These are phyloP conservation scores for Clytia hemisphaerica DNA, from an alignment of 30 jellyfish, hydroid and myxozoan species.

Conservation along the genomic window DNA sequence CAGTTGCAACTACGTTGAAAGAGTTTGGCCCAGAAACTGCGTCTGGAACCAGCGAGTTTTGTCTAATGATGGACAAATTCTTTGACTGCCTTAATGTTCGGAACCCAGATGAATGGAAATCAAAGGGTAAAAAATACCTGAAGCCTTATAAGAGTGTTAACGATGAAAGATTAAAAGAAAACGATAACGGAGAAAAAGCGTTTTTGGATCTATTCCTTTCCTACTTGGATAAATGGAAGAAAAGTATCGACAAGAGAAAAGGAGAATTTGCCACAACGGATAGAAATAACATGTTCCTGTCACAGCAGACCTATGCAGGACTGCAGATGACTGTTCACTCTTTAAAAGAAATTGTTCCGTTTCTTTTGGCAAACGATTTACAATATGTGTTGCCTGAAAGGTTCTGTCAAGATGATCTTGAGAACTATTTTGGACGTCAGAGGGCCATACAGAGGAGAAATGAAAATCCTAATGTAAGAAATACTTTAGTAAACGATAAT, in stretches of 20 bases:
- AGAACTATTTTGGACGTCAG: too few relatives aligned
- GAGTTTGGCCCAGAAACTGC: constrained; percentile 19
- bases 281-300: constrained; percentile 10
- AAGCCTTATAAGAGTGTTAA: constrained; percentile 10
- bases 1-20: constrained; percentile 4
- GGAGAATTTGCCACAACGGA: constrained; percentile 21
- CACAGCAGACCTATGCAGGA: constrained; percentile 24
- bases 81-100: constrained; percentile 38
- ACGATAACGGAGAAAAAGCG: constrained; percentile 12
- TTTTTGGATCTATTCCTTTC: constrained; percentile 10
- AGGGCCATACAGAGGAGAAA: constrained; percentile 29
- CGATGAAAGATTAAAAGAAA: constrained; percentile 24
- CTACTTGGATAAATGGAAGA: constrained; percentile 18
- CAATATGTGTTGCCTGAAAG: constrained; percentile 12
- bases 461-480: constrained; percentile 31
- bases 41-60: constrained; percentile 30
- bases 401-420: constrained; percentile 61
- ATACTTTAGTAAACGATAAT: constrained; percentile 33
- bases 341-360: background rate
- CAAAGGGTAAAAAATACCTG: constrained; percentile 12
- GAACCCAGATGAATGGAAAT: background rate
- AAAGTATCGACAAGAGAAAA: constrained; percentile 6
- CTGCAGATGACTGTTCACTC: constrained; percentile 18
- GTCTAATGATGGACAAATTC: constrained; percentile 36
- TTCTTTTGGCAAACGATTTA: constrained; percentile 3